Evolutionary conservation across 2,113 vertebrate species (phyloP).

Genomic region (Prunella himalayana): DNA sequence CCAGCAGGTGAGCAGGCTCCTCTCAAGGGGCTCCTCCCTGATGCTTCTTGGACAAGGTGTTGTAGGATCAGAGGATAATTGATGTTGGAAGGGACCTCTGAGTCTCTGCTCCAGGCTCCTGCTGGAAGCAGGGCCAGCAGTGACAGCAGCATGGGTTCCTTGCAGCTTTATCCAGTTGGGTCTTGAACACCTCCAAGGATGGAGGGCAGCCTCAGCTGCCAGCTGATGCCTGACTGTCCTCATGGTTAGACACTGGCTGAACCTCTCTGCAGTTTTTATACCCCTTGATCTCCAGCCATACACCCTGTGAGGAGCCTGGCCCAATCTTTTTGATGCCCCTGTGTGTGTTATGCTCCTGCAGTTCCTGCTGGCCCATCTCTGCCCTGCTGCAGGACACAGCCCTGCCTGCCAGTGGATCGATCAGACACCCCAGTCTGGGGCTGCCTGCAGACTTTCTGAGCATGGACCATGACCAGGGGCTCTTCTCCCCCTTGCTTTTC

Average conservation of each 20-base stretch:
- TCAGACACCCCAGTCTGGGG: not conserved
- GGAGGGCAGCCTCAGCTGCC: not conserved
- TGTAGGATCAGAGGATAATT: not conserved
- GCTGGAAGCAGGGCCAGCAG: not conserved
- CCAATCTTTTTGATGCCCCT: accelerated
- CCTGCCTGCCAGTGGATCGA: accelerated
- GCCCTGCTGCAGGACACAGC: not conserved
- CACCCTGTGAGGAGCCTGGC: not conserved
- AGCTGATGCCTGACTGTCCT: not conserved
- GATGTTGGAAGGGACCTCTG: not conserved
- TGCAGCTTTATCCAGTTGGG: not conserved
- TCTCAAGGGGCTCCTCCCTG: not conserved
- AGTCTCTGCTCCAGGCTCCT: not conserved
- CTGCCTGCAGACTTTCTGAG: not conserved
- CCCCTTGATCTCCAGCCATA: not conserved
- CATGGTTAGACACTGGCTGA: not conserved
- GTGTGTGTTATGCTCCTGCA: not conserved
- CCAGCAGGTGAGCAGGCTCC: not conserved
- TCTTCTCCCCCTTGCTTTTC: not conserved
- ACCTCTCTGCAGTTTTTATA: not conserved
- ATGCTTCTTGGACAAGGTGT: not conserved
- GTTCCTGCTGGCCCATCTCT: not conserved
- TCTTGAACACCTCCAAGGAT: not conserved
- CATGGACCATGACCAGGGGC: not conserved
- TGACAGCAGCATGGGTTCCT: not conserved